Percentiles rank a stretch among this genome's conserved stretches.
phyloP scores from a whole-genome alignment of 2,888 invertebrate species.

The Sinelater perroti region DNA sequence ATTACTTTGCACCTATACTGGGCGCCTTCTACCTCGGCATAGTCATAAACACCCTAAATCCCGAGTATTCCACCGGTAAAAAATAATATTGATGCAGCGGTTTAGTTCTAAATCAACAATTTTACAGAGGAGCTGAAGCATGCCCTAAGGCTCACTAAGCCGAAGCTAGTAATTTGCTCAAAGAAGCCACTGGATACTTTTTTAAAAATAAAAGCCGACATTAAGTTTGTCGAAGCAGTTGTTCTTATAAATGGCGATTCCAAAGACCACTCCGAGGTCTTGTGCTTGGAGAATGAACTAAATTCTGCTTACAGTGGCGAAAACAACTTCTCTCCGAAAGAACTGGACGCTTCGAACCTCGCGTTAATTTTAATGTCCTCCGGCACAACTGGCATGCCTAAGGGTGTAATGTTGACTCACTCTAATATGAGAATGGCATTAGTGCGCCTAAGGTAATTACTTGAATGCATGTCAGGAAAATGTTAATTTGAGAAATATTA shows the following conservation, averaged over 20 bases:
- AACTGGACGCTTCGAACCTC: constrained; percentile 63
- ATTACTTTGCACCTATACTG: constrained; percentile 49
- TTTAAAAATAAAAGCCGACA: not conserved
- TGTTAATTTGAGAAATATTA: no score
- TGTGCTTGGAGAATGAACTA: constrained; percentile 1
- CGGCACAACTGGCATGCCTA: constrained; percentile 81
- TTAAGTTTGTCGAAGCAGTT: not conserved
- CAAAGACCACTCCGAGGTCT: constrained; percentile 45
- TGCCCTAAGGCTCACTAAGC: not conserved
- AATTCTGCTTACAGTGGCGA: not conserved
- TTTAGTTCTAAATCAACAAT: not conserved
- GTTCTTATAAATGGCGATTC: constrained; percentile 50
- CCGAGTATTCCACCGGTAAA: constrained; percentile 44
- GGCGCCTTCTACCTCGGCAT: constrained; percentile 47
- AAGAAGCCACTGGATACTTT: not conserved
- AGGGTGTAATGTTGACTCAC: constrained; percentile 73
- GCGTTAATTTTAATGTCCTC: constrained; percentile 78
- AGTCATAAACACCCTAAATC: constrained; percentile 47
- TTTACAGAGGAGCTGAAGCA: constrained; percentile 68
- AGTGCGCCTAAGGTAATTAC: not conserved
- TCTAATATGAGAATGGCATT: constrained; percentile 48
- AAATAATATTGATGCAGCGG: no score
- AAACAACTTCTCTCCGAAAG: constrained; percentile 57
- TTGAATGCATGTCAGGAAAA: no score
- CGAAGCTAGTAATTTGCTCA: not conserved